A percentile compares a stretch with the other conserved stretches of the same genome.
These are phyloP conservation scores for Thunnus maccoyii DNA, from an alignment of 2,113 vertebrate genomes.

Conservation along the genomic window DNA sequence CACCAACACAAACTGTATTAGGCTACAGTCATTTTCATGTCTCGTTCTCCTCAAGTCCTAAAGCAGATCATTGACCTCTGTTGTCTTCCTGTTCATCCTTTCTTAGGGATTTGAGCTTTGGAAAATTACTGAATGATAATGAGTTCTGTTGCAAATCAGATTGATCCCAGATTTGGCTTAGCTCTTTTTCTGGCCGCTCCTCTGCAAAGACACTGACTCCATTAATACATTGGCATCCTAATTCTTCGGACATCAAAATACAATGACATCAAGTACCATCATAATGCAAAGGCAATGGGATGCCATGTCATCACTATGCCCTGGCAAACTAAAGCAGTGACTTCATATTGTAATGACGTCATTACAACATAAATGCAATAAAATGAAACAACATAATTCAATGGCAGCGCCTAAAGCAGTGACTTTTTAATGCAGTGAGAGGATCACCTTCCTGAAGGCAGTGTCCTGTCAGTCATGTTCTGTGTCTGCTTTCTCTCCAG, in stretches of 20 bases:
- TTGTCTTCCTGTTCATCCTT: conserved; percentile 42
- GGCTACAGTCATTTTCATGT: conserved; percentile 66
- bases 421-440: conserved; percentile 47
- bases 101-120: conserved; percentile 48
- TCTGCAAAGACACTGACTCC: conserved; percentile 44
- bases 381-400: conserved; percentile 32
- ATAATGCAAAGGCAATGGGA: conserved; percentile 5
- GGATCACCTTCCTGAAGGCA: conserved; percentile 57
- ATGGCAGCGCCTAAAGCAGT: conserved; percentile 25
- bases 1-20: conserved; percentile 52
- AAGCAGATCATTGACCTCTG: conserved; percentile 48
- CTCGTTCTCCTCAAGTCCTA: conserved; percentile 36
- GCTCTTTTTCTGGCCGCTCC: conserved; percentile 24
- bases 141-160: conserved; percentile 47
- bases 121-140: conserved; percentile 40
- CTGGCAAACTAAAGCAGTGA: conserved; percentile 16
- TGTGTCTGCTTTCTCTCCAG: conserved; percentile 34
- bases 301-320: background rate
- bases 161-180: conserved; percentile 40
- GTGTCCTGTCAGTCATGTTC: conserved; percentile 53
- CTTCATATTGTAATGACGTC: conserved; percentile 15
- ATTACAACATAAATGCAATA: conserved; percentile 43
- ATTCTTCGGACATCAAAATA: conserved; percentile 37
- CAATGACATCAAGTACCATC: conserved; percentile 6
- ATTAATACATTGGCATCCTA: conserved; percentile 22